Evolutionary conservation across 2,797 vertebrate genomes (phyloP), one percentile per base, ranked within the genome.

Genomic region (Pelobates cultripes): DNA sequence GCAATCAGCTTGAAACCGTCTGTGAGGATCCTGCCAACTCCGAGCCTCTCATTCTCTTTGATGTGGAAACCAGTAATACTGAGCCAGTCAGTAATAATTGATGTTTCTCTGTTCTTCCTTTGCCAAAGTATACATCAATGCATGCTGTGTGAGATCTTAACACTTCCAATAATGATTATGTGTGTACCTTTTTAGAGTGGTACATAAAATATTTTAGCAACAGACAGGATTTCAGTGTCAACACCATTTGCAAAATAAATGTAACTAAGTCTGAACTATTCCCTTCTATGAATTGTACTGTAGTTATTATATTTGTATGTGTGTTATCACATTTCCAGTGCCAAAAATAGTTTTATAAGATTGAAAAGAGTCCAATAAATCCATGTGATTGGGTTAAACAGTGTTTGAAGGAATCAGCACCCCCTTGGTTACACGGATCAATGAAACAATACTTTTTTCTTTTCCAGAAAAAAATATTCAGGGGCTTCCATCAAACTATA

Each of bases 1-100:
- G 7, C 53, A 80, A 77, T 70, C 81, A 87, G 83, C 85, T 87
- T 73, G 84, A 87, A 86, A 86, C 78, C 40, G 74, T 87, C 74
- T 51, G 82, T 47, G 78, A 86, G 63, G 80, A 78, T 85, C 82
- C 86, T 77, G 78, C 77, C 78, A 85, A 72, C 79, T 72, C 82
- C 4, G 81, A 86, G 43, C 76, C 74, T 0, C 64, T 87, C 74
- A 87, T 87, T 75, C 78, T 84, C 55, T 88, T 88, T 86, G 83
- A 86, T 68, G 78, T 73, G 51, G 72, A 77, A 80, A 75, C 75
- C 73, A 82, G 75, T 55, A 68, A 84, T 75, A 60, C 71, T 69
- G 55, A 88, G 40, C 71, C 80, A 84, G 78, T 80, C 73, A 79
- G 83, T 87, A 78, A 79, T 73, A 51, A 61, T 70, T 86, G 17